These are phyloP conservation scores for Steatornis caripensis DNA, from an alignment of 2,113 vertebrate genomes.

Conservation along the genomic window DNA sequence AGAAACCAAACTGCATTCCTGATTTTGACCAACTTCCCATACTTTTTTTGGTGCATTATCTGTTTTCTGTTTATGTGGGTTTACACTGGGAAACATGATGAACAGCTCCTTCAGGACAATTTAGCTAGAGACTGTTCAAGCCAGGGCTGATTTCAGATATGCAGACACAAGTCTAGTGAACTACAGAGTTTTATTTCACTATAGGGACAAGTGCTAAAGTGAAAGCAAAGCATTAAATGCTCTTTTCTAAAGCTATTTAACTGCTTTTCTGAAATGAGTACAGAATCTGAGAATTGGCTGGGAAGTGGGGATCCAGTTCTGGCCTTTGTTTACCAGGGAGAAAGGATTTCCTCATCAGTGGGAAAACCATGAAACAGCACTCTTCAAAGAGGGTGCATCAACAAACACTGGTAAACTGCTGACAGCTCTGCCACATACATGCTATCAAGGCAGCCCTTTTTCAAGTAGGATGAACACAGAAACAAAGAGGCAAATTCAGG, in stretches of 20 bases:
- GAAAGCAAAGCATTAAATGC: background rate
- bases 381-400: background rate
- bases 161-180: background rate
- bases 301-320: background rate
- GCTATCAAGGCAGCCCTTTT: background rate
- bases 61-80: background rate
- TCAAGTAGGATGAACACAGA: background rate
- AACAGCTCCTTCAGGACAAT: background rate
- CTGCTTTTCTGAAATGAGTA: background rate
- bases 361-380: background rate
- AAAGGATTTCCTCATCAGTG: background rate
- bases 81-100: background rate
- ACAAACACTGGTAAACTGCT: background rate
- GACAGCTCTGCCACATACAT: background rate
- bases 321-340: background rate
- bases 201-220: background rate
- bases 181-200: background rate
- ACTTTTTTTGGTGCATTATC: background rate
- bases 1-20: background rate
- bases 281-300: background rate
- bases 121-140: background rate
- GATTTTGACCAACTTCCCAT: background rate
- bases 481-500: background rate
- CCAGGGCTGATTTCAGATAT: background rate
- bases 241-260: background rate